Evolutionary conservation across 92 coral and sea anemone species (phyloP), one percentile per base, ranked within the genome.

Genomic region (Porites rus): DNA sequence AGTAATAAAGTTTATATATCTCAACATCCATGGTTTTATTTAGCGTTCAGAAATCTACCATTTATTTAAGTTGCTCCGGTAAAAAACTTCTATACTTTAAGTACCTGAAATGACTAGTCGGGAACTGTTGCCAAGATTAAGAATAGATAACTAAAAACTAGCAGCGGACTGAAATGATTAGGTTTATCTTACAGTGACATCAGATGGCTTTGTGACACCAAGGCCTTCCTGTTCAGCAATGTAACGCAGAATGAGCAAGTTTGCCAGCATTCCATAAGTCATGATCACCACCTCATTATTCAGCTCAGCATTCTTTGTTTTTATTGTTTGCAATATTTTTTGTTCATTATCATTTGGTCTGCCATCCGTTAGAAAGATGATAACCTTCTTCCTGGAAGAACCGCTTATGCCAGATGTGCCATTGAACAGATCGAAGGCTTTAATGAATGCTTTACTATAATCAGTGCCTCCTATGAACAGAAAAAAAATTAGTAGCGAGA

Each of bases 291-390:
- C 91, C 20, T n/a, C 28, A 65, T 89, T 91, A 7, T 70, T 58
- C 7, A 91, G 90, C 60, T 77, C 78, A 4, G 68, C 68, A 46
- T 91, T 91, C 74, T 79, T 69, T 17, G 24, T 50, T 87, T 80
- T 78, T 1, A 93, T 80, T 1, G 84, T 64, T 6, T 74, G 11
- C 72, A 90, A 38, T 51, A 82, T 82, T 31, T 19, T 16, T 16
- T 0, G 10, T 1, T 59, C 2, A 12, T 7, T 10, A 5, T 93
- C 96, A 10, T 60, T 72, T 13, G 96, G 94, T n/a, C 54, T 6
- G 4, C 96, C 96, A 62, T 93, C 93, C 8, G 96, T 93, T 1
- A 93, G 71, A 79, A 93, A 93, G 31, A 93, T 71, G 10, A 93
- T 87, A n/a, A 93, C 92, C 16, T 83, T 89, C 3, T 69, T 69